Percentiles rank a stretch among this genome's conserved stretches.
Conservation (phyloP, 2,797 vertebrate genomes). For the Periophthalmus magnuspinnatus region DNA sequence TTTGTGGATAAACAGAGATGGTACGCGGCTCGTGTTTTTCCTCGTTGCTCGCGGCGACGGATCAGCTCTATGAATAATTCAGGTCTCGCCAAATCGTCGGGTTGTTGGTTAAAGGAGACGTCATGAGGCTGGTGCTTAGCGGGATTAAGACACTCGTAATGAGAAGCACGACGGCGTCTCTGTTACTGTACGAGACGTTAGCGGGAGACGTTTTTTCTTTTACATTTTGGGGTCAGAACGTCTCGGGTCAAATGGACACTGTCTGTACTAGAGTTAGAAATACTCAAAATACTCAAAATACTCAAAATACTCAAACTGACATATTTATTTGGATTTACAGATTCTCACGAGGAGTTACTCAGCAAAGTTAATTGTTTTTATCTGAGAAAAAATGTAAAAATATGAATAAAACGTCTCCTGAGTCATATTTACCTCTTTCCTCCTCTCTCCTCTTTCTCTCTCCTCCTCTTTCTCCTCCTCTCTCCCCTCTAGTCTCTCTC, state of each 20-base stretch:
- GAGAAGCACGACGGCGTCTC: slow-evolving; percentile 29
- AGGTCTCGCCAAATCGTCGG: slow-evolving; percentile 63
- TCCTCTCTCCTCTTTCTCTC: not conserved
- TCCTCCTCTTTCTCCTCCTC: too few relatives aligned
- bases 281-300: too few relatives aligned
- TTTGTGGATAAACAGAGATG: slow-evolving; percentile 45
- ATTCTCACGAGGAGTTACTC: too few relatives aligned
- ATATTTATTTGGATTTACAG: too few relatives aligned
- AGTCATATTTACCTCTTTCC: not conserved
- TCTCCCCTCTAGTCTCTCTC: too few relatives aligned
- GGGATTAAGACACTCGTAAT: slow-evolving; percentile 52
- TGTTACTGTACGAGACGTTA: not conserved
- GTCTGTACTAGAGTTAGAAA: too few relatives aligned
- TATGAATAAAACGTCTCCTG: too few relatives aligned
- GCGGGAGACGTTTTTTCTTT: not conserved
- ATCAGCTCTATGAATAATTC: slow-evolving; percentile 57
- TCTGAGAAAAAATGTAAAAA: too few relatives aligned
- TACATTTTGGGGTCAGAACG: not conserved
- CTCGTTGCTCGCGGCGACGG: slow-evolving; percentile 33
- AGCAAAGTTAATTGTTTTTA: too few relatives aligned
- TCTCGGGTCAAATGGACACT: too few relatives aligned
- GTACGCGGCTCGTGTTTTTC: slow-evolving; percentile 37
- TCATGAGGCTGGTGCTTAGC: slow-evolving; percentile 49
- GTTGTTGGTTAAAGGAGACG: slow-evolving; percentile 62
- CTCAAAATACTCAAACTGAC: too few relatives aligned